Evolutionary conservation across 2,797 vertebrate species (phyloP), one percentile per base, ranked within the genome.

Genomic region (Podarcis siculus): DNA sequence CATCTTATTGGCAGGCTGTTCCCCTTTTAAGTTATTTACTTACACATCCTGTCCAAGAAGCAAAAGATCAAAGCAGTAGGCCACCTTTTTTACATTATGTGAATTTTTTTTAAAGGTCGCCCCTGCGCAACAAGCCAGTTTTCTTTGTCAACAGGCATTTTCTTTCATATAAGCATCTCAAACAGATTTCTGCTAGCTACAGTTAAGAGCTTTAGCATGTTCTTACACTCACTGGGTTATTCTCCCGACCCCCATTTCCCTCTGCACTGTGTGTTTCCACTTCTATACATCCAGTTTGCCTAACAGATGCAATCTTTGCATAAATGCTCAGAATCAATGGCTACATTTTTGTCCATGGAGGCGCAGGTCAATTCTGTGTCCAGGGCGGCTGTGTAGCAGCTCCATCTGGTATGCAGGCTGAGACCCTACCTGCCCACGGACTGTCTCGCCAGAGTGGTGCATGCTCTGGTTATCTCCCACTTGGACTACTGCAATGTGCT

Each of bases 41-140:
- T 90, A 86, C 83, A 87, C 83, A 87, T 19, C 81, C 42, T 85
- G 42, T 86, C 89, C 35, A 81, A 42, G 71, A 91, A 87, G 21
- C 2, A 49, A 58, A 4, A 71, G 61, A 3, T 87, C 78, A 91
- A 79, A 89, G 42, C 88, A 83, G 82, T 73, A 27, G 0, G 1
- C 55, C n/a, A 89, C 84, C 79, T 55, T 80, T 86, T 55, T 79
- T 49, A 79, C 78, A 35, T 0, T 79, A 58, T 58, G 76, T 5
- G 25, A 49, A 49, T 27, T 67, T 79, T 35, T 67, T 79, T 86
- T 27, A 45, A 79, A 86, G 32, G n/a, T 71, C 5, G 85, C 4
- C 19, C 17, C 89, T 91, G 72, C 30, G 88, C 13, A 77, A 45
- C 1, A 55, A 79, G 17, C 10, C 32, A 82, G n/a, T 86, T 58